These are phyloP conservation scores for Perithous albicinctus DNA, from an alignment of 2,888 invertebrate genomes.

Conservation along the genomic window DNA sequence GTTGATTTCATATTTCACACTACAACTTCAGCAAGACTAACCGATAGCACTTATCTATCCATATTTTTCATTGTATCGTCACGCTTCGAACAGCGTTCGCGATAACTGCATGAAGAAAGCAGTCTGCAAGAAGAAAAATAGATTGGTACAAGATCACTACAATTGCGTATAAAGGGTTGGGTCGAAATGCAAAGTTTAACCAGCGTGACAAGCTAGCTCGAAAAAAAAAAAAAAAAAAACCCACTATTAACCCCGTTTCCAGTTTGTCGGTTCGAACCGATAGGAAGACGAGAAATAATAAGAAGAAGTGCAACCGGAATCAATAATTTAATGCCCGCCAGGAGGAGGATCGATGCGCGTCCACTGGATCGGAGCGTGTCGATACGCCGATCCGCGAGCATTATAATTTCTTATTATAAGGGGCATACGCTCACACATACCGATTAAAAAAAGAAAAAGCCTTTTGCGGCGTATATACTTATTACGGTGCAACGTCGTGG, in stretches of 20 bases:
- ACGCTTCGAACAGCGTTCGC: background rate
- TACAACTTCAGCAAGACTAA: background rate
- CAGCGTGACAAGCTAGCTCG: constrained; percentile 28
- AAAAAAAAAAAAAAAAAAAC: too few relatives aligned
- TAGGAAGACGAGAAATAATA: background rate
- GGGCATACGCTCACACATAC: constrained; percentile 28
- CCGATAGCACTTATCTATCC: constrained; percentile 46
- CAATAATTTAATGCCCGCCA: constrained; percentile 54
- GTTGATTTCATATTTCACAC: constrained; percentile 33
- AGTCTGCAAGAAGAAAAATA: background rate
- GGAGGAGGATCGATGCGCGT: constrained; percentile 44
- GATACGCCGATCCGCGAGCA: constrained; percentile 26
- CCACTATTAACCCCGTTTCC: constrained; percentile 46
- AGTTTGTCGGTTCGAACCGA: constrained; percentile 10
- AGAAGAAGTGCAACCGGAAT: constrained; percentile 53
- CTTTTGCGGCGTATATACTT: constrained; percentile 43
- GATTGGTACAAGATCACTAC: constrained; percentile 35
- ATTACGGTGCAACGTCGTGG: constrained; percentile 55
- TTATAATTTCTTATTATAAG: constrained; percentile 55
- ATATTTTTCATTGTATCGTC: constrained; percentile 27
- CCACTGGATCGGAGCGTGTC: constrained; percentile 43
- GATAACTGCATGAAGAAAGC: constrained; percentile 22
- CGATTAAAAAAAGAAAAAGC: too few relatives aligned
- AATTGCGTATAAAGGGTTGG: background rate
- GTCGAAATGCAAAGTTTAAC: constrained; percentile 16